Base-by-base conservation (phyloP, 2,888 invertebrate species). In the Napeogenes sylphis region DNA sequence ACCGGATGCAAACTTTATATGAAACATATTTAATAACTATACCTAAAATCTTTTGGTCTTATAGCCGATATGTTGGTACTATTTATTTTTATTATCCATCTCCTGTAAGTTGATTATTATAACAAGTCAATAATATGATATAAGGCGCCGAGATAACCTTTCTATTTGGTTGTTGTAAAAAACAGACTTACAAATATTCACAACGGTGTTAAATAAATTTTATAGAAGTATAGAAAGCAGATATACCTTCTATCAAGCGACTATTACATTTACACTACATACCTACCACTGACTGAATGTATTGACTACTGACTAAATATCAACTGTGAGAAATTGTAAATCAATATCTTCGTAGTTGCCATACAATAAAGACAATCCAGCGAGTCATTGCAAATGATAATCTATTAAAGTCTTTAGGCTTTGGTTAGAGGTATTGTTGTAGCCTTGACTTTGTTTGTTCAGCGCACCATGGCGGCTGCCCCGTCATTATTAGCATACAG, bases 1-100 rank as follows among this genome's bases (percentile, higher is more conserved):
- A 21, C 35, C 64, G 65, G 65, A 63, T 56, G 47, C 33, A 21
- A 33, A n/a, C 45, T 42, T 47, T 58, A 42, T 38, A 14, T 35
- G 55, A 58, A 33, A 21, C 10, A 12, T 58, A 35, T 35, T 5
- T 42, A 42, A 10, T 42, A 42, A 10, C 10, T 6, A 10, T 42
- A 42, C 10, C 8, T 42, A 42, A 10, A 42, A 42, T 42, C 4
- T 35, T 35, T 4, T 5, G 35, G 6, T 21, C 21, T 21, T 21
- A 21, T 21, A 21, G 21, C 21, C 21, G 21, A 21, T 21, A 21
- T 21, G 21, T 21, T 21, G 21, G 21, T 21, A 21, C 21, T 21
- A 21, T 21, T 21, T 21, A 21, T 21, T 21, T 21, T 21, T 21
- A 21, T 21, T 21, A 21, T 21, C 21, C 1, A 21, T 21, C 21